phyloP scores from a whole-genome alignment of 2,113 vertebrate species.

The Ceuthmochares aereus region DNA sequence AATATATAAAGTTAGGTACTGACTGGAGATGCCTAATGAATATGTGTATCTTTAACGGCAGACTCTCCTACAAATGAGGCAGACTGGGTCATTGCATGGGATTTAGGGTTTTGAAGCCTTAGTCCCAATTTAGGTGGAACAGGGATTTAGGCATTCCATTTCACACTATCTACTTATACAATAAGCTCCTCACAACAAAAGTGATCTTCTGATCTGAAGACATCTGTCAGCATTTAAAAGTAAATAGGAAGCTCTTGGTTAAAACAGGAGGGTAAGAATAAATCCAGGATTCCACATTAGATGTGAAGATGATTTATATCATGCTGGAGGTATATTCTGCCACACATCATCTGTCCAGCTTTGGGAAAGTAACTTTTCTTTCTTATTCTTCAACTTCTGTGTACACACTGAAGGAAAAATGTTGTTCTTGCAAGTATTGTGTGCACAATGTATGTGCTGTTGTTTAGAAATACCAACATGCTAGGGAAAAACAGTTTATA shows the following conservation, averaged over 20 bases:
- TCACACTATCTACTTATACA: background rate
- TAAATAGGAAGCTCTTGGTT: background rate
- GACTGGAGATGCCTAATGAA: background rate
- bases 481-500: conserved; percentile 17
- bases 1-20: background rate
- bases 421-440: background rate
- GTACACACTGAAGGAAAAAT: background rate
- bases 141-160: background rate
- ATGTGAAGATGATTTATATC: background rate
- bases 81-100: background rate
- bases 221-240: background rate
- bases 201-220: background rate
- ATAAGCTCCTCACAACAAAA: background rate
- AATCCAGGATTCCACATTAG: background rate
- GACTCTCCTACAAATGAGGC: background rate
- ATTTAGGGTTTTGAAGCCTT: background rate
- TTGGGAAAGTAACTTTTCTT: background rate
- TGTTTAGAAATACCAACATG: conserved; percentile 35
- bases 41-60: background rate
- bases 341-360: background rate
- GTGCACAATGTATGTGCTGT: conserved; percentile 10
- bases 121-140: background rate
- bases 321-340: background rate
- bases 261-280: background rate
- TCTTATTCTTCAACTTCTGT: background rate